Evolutionary conservation across 2,113 vertebrate species (phyloP), one percentile per base, ranked within the genome.

Genomic region (Clupea harengus): DNA sequence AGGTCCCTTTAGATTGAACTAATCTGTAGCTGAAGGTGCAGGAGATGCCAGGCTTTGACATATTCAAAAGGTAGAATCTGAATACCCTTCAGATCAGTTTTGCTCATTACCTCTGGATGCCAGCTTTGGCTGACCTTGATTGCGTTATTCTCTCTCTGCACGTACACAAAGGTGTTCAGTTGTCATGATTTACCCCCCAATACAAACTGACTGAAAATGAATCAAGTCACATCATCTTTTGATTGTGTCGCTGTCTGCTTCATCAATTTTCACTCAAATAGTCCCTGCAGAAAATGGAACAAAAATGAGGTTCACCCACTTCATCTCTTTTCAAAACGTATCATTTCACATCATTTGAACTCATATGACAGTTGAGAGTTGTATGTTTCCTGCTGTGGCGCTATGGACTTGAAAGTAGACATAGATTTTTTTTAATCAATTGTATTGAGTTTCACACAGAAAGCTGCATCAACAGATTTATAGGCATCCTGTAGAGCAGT

Each of bases 141-240:
- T 50, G 6, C n/a, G 1, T 22, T 0, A 44, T 81, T 78, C 67
- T 47, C 45, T 49, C 15, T 81, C 52, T 84, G 49, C 9, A 11
- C 47, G 13, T 49, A 49, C 13, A 49, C 8, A 11, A 49, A 49
- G 13, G 47, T 49, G 47, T 49, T 49, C 10, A 49, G 1, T 11
- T 49, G 4, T 15, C 7, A 7, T 50, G 49, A 3, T 83, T 83
- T 45, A 57, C 10, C 78, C 8, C 81, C 9, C 50, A 45, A 72
- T 4, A 83, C 45, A 54, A n/a, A 50, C 44, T 32, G 67, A 85
- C 78, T 57, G 47, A 52, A 78, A 52, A 47, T 28, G 45, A 82
- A 75, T 85, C 75, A 20, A 82, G 28, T 87, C 86, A 52, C 46
- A 81, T 82, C 64, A 87, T 75, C 81, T 87, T 20, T 83, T 85